These are phyloP conservation scores for Eueides isabella DNA, from an alignment of 1,140 invertebrate genomes.

Conservation along the genomic window DNA sequence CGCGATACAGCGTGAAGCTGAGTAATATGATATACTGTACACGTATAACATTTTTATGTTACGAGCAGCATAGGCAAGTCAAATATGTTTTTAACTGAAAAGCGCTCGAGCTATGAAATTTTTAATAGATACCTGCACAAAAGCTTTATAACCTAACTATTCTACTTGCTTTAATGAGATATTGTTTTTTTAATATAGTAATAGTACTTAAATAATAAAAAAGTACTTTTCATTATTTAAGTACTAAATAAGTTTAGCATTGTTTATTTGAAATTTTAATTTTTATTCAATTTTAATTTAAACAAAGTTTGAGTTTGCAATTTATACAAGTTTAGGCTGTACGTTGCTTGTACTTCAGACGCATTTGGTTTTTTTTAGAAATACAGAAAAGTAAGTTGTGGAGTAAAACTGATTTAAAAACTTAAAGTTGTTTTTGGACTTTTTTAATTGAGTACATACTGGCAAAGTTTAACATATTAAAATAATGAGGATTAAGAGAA, in stretches of 20 bases:
- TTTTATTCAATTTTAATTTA: no score
- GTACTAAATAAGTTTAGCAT: background rate
- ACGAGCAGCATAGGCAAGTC: background rate
- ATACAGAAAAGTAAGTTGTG: no score
- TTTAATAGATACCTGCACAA: conserved; percentile 6
- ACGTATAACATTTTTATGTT: background rate
- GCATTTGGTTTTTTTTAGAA: no score
- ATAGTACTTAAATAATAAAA: background rate
- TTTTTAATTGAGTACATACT: background rate
- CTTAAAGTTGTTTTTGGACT: no score
- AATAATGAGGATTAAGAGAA: background rate
- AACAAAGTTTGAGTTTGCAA: no score
- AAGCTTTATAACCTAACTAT: background rate
- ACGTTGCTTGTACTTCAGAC: no score
- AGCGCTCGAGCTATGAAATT: background rate
- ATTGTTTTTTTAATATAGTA: background rate
- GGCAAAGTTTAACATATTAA: background rate
- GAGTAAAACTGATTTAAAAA: no score
- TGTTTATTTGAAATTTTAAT: background rate
- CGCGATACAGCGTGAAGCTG: no score
- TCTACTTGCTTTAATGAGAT: conserved; percentile 9
- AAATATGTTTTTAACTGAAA: background rate
- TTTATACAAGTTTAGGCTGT: no score
- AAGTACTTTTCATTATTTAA: no score
- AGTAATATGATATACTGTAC: background rate